phyloP scores from a whole-genome alignment of 2,113 vertebrate species.

The Psilopogon haemacephalus region DNA sequence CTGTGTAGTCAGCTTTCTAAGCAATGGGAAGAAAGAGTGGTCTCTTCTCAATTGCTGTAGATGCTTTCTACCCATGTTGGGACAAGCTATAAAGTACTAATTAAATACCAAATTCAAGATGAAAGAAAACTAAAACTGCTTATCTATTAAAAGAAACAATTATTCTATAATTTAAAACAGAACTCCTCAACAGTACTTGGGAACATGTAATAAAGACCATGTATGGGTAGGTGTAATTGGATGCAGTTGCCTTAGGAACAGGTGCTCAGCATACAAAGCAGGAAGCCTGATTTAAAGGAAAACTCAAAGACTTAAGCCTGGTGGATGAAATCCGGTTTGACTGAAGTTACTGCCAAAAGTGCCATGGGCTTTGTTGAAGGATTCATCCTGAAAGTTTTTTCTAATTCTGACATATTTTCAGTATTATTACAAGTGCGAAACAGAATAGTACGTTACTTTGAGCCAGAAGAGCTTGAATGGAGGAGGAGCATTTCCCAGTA shows the following conservation, averaged over 20 bases:
- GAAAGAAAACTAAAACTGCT: constrained; percentile 1
- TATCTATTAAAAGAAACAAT: constrained; percentile 59
- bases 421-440: not conserved
- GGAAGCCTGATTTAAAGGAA: not conserved
- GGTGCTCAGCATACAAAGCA: constrained; percentile 16
- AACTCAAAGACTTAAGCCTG: constrained; percentile 8
- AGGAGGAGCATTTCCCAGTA: not conserved
- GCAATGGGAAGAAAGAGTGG: not conserved
- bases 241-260: constrained; percentile 70
- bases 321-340: not conserved
- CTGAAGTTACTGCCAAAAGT: not conserved
- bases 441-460: not conserved
- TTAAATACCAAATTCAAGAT: not conserved
- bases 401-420: not conserved
- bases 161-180: constrained; percentile 49
- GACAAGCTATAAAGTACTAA: not conserved
- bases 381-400: not conserved
- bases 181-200: constrained; percentile 10
- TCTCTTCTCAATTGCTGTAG: not conserved
- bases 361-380: not conserved
- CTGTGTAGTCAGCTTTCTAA: not conserved
- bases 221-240: constrained; percentile 60
- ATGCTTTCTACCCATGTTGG: not conserved
- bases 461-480: not conserved
- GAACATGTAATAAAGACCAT: constrained; percentile 11